Evolutionary conservation across 2,113 vertebrate species (phyloP).

Genomic region (Lanius ludovicianus): DNA sequence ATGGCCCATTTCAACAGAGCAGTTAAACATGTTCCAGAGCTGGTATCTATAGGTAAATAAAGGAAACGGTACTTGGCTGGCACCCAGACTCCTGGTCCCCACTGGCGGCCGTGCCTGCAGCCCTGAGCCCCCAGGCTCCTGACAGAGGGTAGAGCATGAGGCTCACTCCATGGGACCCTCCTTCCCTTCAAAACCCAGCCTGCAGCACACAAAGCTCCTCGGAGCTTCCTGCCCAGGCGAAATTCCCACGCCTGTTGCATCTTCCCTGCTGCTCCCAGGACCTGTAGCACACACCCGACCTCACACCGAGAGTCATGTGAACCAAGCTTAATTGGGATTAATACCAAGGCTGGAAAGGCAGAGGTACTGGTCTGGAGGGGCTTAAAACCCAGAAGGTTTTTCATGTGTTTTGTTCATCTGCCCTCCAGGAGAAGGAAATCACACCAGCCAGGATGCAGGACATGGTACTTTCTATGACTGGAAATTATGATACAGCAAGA

Average conservation of each 20-base stretch:
- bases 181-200: not conserved
- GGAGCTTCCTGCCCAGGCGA: too few species aligned
- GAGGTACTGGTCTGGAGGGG: not conserved
- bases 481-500: not conserved
- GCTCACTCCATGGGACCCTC: not conserved
- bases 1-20: constrained; percentile 25
- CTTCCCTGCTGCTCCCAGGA: not conserved
- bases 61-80: not conserved
- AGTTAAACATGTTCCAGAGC: constrained; percentile 8
- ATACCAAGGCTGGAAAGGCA: not conserved
- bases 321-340: not conserved
- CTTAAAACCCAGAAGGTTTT: not conserved
- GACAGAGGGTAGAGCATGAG: not conserved
- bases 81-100: not conserved
- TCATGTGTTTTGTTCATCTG: not conserved
- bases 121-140: not conserved
- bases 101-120: not conserved
- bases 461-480: not conserved
- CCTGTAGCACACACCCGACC: not conserved
- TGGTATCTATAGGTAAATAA: constrained; percentile 24
- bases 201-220: not conserved
- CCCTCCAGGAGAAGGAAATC: not conserved
- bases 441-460: not conserved
- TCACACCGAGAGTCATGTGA: not conserved
- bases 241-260: too few species aligned